Evolutionary conservation across 2,797 vertebrate genomes (phyloP).

Genomic region (Heterohyrax brucei): DNA sequence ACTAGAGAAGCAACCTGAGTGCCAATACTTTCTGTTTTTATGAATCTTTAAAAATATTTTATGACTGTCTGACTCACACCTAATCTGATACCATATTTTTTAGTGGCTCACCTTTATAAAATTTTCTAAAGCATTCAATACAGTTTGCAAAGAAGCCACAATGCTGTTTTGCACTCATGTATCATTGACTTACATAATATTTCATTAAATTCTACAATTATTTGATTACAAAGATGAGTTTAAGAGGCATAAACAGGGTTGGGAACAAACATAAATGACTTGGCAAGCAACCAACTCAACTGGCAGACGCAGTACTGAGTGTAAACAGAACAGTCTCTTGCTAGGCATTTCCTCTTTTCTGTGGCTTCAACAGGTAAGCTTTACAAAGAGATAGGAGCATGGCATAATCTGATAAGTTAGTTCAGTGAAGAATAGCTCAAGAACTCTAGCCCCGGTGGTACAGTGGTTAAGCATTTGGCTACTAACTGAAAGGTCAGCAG

Average conservation of each 20-base stretch:
- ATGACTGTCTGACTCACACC: conserved; percentile 35
- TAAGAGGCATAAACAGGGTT: not conserved
- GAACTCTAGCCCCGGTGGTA: not conserved
- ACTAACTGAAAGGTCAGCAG: too few species aligned
- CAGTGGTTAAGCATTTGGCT: too few species aligned
- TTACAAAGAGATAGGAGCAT: not conserved
- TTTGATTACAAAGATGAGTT: conserved; percentile 14
- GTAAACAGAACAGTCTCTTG: not conserved
- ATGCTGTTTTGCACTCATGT: not conserved
- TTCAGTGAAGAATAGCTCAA: not conserved
- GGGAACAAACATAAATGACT: not conserved
- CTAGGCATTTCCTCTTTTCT: not conserved
- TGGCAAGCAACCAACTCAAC: not conserved
- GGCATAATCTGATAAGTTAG: not conserved
- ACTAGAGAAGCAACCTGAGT: not conserved
- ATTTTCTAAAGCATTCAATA: not conserved
- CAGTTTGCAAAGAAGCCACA: conserved; percentile 33
- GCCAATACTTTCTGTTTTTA: conserved; percentile 41
- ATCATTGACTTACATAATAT: conserved; percentile 21
- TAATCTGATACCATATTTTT: conserved; percentile 62
- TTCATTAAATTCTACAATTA: conserved; percentile 40
- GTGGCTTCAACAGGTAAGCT: not conserved
- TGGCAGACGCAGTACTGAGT: not conserved
- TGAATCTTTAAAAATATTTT: conserved; percentile 64
- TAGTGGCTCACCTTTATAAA: conserved; percentile 61